Evolutionary conservation across 2,888 invertebrate genomes (phyloP).

Genomic region (Cataglyphis rosenhaueri): DNA sequence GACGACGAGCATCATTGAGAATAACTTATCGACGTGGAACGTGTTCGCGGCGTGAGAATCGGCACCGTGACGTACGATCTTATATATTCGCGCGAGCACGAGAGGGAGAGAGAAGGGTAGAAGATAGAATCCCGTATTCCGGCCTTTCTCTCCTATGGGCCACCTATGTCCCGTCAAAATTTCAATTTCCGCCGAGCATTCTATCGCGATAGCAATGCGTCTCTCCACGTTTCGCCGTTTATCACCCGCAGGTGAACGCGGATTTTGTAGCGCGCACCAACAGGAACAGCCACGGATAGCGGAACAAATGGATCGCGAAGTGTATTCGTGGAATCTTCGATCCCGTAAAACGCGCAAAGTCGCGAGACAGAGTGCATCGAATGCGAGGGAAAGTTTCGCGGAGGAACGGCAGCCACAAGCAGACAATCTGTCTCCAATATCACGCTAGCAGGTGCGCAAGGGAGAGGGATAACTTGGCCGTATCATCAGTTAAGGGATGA

Average conservation of each 20-base stretch:
- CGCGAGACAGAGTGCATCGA: slow-evolving; percentile 39
- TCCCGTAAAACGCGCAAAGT: slow-evolving; percentile 18
- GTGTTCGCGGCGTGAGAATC: slow-evolving; percentile 67
- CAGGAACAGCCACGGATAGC: slow-evolving; percentile 44
- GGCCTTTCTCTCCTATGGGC: slow-evolving; percentile 64
- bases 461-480: slow-evolving; percentile 40
- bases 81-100: slow-evolving; percentile 53
- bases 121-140: slow-evolving; percentile 28
- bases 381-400: slow-evolving; percentile 55
- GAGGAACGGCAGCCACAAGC: slow-evolving; percentile 11
- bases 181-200: slow-evolving; percentile 82
- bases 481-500: slow-evolving; percentile 49
- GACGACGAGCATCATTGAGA: slow-evolving; percentile 77
- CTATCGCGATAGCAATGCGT: slow-evolving; percentile 79
- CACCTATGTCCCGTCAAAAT: slow-evolving; percentile 80
- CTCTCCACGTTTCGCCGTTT: slow-evolving; percentile 75
- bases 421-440: slow-evolving; percentile 54
- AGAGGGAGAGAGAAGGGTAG: neutral
- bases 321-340: slow-evolving; percentile 58
- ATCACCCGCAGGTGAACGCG: slow-evolving; percentile 70
- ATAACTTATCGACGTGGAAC: slow-evolving; percentile 77
- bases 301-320: slow-evolving; percentile 72
- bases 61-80: slow-evolving; percentile 72
- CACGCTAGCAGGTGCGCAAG: neutral
- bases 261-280: slow-evolving; percentile 60